phyloP scores from a whole-genome alignment of 2,113 vertebrate species.

The Aspidoscelis tigris region DNA sequence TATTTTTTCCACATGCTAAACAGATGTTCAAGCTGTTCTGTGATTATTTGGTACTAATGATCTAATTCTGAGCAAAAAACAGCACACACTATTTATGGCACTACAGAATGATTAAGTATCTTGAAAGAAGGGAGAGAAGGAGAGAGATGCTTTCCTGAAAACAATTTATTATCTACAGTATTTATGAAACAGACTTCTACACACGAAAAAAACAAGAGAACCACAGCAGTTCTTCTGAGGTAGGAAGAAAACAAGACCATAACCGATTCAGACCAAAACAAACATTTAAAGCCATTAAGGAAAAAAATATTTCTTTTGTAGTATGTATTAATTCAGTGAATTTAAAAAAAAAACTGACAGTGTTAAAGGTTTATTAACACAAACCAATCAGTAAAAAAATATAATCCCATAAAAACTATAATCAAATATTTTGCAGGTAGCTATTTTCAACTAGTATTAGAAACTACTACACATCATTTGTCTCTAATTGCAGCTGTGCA shows the following conservation, averaged over 20 bases:
- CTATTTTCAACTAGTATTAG: constrained; percentile 62
- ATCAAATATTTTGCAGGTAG: constrained; percentile 59
- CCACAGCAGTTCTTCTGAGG: no score
- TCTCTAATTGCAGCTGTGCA: constrained; percentile 52
- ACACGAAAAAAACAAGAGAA: not conserved
- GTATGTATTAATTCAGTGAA: constrained; percentile 2
- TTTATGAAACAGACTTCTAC: rapidly evolving
- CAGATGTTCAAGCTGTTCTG: constrained; percentile 59
- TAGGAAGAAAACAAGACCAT: not conserved
- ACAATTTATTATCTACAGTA: not conserved
- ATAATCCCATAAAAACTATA: constrained; percentile 38
- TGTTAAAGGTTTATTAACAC: constrained; percentile 41
- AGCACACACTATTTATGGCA: constrained; percentile 45
- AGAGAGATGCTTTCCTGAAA: not conserved
- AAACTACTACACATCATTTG: constrained; percentile 49
- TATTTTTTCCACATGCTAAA: constrained; percentile 34
- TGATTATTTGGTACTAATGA: constrained; percentile 50
- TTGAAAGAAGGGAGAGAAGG: not conserved
- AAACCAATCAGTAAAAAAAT: constrained; percentile 43
- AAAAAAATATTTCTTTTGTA: not conserved
- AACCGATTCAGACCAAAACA: not conserved
- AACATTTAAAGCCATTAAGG: not conserved
- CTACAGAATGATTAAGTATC: constrained; percentile 12
- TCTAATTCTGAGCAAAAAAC: constrained; percentile 42
- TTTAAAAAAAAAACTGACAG: not conserved